A percentile compares a stretch with the other conserved stretches of the same genome.
Conservation (phyloP, 1,140 invertebrate species). For the Cydia fagiglandana region DNA sequence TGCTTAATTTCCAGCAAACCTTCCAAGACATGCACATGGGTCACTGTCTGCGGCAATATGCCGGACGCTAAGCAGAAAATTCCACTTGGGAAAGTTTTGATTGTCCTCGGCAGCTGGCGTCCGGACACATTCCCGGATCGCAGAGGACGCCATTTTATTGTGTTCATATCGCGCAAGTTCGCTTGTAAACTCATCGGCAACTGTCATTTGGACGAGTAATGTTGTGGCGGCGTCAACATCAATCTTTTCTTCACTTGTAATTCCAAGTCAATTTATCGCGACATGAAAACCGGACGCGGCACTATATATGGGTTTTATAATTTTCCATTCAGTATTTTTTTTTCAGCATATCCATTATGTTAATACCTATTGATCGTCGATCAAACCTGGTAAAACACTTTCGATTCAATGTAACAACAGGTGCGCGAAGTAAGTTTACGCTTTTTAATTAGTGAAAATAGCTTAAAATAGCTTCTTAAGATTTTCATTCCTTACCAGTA, state of each 20-base stretch:
- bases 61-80: constrained; percentile 73
- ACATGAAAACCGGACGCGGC: not conserved
- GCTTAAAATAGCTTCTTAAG: not conserved
- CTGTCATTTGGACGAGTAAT: constrained; percentile 50
- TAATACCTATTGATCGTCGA: no score
- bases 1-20: constrained; percentile 32
- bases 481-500: not conserved
- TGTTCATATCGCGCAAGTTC: constrained; percentile 68
- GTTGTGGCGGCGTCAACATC: constrained; percentile 17
- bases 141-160: constrained; percentile 66
- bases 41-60: constrained; percentile 61
- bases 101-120: constrained; percentile 72
- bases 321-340: no score
- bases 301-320: no score
- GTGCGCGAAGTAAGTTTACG: no score
- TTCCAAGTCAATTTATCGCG: not conserved
- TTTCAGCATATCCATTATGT: no score
- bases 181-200: constrained; percentile 59
- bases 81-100: constrained; percentile 70
- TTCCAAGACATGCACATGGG: constrained; percentile 22
- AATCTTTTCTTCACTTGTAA: constrained; percentile 8
- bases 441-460: not conserved
- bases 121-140: constrained; percentile 64
- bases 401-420: no score
- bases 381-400: no score